Evolutionary conservation across 2,113 vertebrate genomes (phyloP).

Genomic region (Nymphicus hollandicus): DNA sequence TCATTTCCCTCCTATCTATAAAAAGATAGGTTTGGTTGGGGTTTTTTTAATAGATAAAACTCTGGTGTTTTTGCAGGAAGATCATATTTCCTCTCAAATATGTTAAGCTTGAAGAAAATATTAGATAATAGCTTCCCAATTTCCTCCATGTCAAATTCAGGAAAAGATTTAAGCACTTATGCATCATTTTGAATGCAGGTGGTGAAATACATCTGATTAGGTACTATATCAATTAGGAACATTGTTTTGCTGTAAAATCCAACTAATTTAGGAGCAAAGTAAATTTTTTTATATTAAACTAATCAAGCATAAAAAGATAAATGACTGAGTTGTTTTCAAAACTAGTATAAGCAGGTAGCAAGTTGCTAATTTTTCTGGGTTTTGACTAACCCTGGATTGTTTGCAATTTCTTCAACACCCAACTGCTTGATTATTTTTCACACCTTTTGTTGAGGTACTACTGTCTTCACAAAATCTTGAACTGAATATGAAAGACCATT

Average conservation of each 20-base stretch:
- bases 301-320: neutral
- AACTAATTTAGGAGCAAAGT: neutral
- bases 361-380: neutral
- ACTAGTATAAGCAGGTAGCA: neutral
- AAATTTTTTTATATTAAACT: neutral
- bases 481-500: neutral
- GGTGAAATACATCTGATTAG: constrained; percentile 4
- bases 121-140: constrained; percentile 21
- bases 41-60: neutral
- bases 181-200: constrained; percentile 30
- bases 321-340: neutral
- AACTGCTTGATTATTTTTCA: neutral
- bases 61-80: neutral
- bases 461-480: neutral
- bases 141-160: constrained; percentile 34
- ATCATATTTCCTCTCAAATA: constrained; percentile 25
- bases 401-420: neutral
- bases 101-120: neutral
- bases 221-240: neutral
- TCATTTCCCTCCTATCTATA: neutral
- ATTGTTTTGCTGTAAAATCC: neutral
- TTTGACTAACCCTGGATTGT: neutral
- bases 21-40: neutral
- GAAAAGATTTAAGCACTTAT: constrained; percentile 10
- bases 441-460: neutral